A percentile compares a stretch with the other conserved stretches of the same genome.
Evolutionary conservation across 1,140 invertebrate species (phyloP).

Genomic region (Tetragnatha versicolor): DNA sequence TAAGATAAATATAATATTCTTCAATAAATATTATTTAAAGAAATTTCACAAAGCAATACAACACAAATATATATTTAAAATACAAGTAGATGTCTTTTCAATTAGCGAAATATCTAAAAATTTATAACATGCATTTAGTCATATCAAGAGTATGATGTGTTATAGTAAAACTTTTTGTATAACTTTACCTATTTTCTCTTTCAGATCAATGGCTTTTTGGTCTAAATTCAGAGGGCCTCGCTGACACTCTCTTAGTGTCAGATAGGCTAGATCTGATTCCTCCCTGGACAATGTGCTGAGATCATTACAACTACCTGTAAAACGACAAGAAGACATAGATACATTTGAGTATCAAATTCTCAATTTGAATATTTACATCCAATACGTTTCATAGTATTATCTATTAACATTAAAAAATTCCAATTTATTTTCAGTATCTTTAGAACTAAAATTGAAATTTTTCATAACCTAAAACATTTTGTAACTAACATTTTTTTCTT

Average conservation of each 20-base stretch:
- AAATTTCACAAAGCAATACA: too few species aligned
- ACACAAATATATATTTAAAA: too few species aligned
- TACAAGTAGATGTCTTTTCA: too few species aligned
- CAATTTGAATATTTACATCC: too few species aligned
- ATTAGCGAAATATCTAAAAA: background rate
- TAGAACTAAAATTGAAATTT: too few species aligned
- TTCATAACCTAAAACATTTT: too few species aligned
- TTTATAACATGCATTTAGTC: background rate
- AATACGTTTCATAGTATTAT: too few species aligned
- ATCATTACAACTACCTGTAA: slow-evolving; percentile 14
- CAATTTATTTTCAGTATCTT: background rate
- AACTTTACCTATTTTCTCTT: slow-evolving; percentile 59
- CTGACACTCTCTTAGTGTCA: slow-evolving; percentile 55
- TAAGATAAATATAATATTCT: background rate
- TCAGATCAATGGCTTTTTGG: slow-evolving; percentile 60
- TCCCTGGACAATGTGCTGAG: slow-evolving; percentile 51
- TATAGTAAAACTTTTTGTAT: background rate
- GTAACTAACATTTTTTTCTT: too few species aligned
- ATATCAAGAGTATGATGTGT: background rate
- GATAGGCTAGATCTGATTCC: slow-evolving; percentile 58
- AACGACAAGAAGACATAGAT: too few species aligned
- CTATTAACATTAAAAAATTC: too few species aligned
- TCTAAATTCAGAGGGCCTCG: slow-evolving; percentile 60
- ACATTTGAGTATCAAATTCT: too few species aligned
- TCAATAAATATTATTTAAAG: background rate